Evolutionary conservation across 2,113 vertebrate species (phyloP).

Genomic region (Microtus ochrogaster): DNA sequence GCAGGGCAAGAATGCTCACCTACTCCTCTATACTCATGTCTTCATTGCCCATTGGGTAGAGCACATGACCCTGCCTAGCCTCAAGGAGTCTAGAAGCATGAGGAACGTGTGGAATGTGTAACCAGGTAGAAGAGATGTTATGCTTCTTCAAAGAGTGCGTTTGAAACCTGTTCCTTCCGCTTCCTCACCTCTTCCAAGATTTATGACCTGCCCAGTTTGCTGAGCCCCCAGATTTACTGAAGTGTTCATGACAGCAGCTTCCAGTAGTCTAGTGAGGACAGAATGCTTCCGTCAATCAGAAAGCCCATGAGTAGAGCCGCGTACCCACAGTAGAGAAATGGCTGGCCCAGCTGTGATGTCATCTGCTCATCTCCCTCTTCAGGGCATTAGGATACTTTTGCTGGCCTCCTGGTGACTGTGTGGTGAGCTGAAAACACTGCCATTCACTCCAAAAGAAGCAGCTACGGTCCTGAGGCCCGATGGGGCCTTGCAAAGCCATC

Average conservation of each 20-base stretch:
- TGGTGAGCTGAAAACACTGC: not conserved
- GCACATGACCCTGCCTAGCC: not conserved
- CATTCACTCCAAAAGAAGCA: not conserved
- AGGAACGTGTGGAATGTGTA: not conserved
- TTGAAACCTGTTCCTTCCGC: not conserved
- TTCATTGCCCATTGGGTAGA: not conserved
- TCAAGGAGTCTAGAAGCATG: not conserved
- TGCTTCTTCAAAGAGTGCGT: not conserved
- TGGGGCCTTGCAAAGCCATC: not conserved
- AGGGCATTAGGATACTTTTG: not conserved
- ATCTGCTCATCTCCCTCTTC: not conserved
- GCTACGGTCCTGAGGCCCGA: not conserved
- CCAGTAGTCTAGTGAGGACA: not conserved
- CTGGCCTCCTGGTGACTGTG: not conserved
- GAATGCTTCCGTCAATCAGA: not conserved
- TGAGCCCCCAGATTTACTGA: not conserved
- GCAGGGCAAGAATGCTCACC: not conserved
- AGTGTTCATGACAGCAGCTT: not conserved
- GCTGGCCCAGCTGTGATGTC: not conserved
- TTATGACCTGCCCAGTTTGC: not conserved
- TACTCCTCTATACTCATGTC: not conserved
- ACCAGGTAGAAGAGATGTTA: not conserved
- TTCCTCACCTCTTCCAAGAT: not conserved
- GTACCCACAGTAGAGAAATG: not conserved
- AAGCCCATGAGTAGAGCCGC: not conserved